Base-by-base conservation (phyloP, 2,888 invertebrate species). In the Hipparchia sbordonii region DNA sequence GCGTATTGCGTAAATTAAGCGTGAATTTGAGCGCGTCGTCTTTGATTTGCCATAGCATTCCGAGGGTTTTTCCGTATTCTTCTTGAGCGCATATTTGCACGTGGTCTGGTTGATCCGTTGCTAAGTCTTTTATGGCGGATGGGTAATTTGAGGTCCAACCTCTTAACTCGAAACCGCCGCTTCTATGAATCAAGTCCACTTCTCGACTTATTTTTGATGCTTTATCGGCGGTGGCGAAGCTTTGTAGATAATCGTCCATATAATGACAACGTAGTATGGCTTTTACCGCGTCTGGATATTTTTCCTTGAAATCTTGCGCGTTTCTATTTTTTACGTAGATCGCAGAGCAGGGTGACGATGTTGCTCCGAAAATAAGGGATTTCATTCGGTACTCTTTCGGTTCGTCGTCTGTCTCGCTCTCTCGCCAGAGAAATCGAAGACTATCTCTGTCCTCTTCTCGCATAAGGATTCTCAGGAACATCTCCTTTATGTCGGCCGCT, bases 21-120 rank as follows among this genome's bases (percentile, higher is more conserved):
- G 73, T 71, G 33, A 71, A 73, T n/a, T 45, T 56, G 0, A 75
- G 33, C 1, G 56, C 52, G 59, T 72, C 72, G 9, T 23, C 23
- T 8, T 6, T 23, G 1, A 67, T 51, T 23, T 70, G 51, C 72
- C 72, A 75, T 12, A 12, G 23, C 7, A 72, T 52, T 13, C 71
- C 71, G 10, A 75, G 9, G 0, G 66, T 71, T 13, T 71, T 71
- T n/a, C 13, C 13, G 8, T 57, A 57, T 6, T 7, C 8, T 1
- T 57, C 13, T 13, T 57, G 7, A 57, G 13, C 13, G n/a, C 56
- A 6, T 2, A 57, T n/a, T 2, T 57, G 13, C 2, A 13, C 13
- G 13, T 57, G 23, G 1, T 13, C 56, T 1, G 56, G 56, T 6
- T 57, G 13, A 2, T 57, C 56, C 5, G 56, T 23, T 2, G 1